A percentile compares a stretch with the other conserved stretches of the same genome.
Evolutionary conservation across 1,140 invertebrate species (phyloP).

Genomic region (Atopsyche davidsoni): DNA sequence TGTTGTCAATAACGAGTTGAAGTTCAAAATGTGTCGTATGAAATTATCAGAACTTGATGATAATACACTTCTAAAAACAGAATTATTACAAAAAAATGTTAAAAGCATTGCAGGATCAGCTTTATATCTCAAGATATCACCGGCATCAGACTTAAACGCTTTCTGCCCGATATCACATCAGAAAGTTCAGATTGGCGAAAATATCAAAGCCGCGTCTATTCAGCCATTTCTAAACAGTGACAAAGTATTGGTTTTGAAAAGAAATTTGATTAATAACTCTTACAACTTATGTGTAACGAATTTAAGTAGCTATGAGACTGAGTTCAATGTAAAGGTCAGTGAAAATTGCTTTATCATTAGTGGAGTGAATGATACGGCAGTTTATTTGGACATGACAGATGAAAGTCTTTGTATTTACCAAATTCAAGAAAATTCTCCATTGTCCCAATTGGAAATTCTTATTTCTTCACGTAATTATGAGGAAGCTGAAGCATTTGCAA

Average conservation of each 20-base stretch:
- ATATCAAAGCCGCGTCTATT: conserved; percentile 2
- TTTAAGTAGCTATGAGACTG: conserved; percentile 6
- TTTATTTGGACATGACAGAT: conserved; percentile 24
- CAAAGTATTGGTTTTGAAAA: conserved; percentile 19
- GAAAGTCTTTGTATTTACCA: conserved; percentile 20
- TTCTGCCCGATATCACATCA: conserved; percentile 25
- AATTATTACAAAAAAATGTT: conserved; percentile 13
- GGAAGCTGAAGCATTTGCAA: conserved; percentile 27
- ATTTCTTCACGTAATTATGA: conserved; percentile 24
- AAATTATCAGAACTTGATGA: conserved; percentile 11
- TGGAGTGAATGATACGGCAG: conserved; percentile 19
- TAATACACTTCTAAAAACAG: conserved; percentile 8
- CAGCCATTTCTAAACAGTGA: conserved; percentile 21
- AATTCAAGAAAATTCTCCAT: conserved; percentile 26
- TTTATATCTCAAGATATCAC: conserved; percentile 17
- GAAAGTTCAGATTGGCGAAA: conserved; percentile 9
- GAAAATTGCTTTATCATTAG: conserved; percentile 23
- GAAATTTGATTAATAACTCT: too few species aligned
- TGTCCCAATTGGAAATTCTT: conserved; percentile 26
- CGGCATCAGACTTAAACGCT: conserved; percentile 5
- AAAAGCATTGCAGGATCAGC: conserved; percentile 11
- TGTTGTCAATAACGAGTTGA: conserved; percentile 3
- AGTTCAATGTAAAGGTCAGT: conserved; percentile 17
- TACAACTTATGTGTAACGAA: conserved; percentile 13
- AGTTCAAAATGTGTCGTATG: conserved; percentile 3